phyloP scores from a whole-genome alignment of 2,113 vertebrate species.

The Antechinus stuartii region DNA sequence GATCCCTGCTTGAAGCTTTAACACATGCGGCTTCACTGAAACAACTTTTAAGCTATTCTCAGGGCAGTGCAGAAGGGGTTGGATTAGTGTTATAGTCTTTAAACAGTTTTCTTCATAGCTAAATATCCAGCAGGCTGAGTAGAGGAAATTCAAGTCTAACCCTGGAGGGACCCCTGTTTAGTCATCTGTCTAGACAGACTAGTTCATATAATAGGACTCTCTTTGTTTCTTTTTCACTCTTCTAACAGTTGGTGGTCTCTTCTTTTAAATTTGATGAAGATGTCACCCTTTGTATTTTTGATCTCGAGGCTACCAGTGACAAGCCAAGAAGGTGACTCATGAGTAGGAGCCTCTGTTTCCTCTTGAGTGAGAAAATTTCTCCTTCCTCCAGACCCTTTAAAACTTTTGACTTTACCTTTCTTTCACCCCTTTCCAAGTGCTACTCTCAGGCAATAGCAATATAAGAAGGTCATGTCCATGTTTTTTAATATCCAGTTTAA shows the following conservation, averaged over 20 bases:
- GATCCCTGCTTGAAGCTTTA: slow-evolving; percentile 62
- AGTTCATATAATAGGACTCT: slow-evolving; percentile 61
- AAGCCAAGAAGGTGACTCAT: slow-evolving; percentile 65
- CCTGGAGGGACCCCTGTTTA: slow-evolving; percentile 74
- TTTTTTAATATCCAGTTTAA: not conserved
- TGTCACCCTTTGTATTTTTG: slow-evolving; percentile 29
- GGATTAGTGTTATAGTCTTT: slow-evolving; percentile 56
- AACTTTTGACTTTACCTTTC: not conserved
- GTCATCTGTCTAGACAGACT: slow-evolving; percentile 77
- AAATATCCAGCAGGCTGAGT: slow-evolving; percentile 74
- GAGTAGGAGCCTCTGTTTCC: not conserved
- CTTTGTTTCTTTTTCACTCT: slow-evolving; percentile 60
- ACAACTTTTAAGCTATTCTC: slow-evolving; percentile 63
- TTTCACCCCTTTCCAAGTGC: not conserved
- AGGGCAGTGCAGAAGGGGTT: slow-evolving; percentile 35
- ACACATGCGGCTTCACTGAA: slow-evolving; percentile 18
- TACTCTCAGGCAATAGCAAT: not conserved
- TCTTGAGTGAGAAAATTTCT: slow-evolving; percentile 31
- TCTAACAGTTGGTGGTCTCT: slow-evolving; percentile 58
- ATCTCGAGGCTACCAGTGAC: slow-evolving; percentile 26
- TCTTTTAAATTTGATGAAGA: slow-evolving; percentile 59
- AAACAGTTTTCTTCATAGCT: slow-evolving; percentile 64
- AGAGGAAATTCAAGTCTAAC: slow-evolving; percentile 69
- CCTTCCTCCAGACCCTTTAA: not conserved
- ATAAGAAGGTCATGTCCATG: not conserved